Evolutionary conservation across 2,113 vertebrate genomes (phyloP).

Genomic region (Desmodus rotundus): DNA sequence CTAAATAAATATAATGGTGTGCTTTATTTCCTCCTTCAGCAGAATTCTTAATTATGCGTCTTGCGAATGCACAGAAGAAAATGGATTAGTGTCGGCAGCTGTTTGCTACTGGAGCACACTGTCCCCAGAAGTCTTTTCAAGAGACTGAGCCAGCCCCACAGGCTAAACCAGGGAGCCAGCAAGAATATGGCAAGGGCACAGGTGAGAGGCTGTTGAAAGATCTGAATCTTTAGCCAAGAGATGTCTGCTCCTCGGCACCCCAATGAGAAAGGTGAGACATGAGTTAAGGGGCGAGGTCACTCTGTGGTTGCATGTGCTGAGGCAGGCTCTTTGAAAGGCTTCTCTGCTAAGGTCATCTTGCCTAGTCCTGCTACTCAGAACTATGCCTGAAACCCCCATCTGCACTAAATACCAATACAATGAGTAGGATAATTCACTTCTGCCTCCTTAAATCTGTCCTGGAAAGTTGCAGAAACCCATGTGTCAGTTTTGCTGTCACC

Average conservation of each 20-base stretch:
- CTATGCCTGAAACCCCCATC: not conserved
- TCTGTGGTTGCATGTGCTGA: not conserved
- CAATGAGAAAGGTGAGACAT: not conserved
- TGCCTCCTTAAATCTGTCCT: not conserved
- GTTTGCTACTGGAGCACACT: not conserved
- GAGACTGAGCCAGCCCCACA: not conserved
- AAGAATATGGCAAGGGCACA: not conserved
- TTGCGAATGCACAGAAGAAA: conserved; percentile 48
- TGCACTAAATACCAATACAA: not conserved
- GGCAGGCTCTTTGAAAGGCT: not conserved
- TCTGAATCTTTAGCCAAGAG: not conserved
- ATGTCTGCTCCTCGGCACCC: not conserved
- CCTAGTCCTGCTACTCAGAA: not conserved
- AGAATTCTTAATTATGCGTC: conserved; percentile 63
- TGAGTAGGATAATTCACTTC: not conserved
- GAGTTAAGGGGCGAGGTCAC: not conserved
- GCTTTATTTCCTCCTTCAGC: conserved; percentile 57
- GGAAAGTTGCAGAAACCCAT: not conserved
- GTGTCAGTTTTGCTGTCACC: not conserved
- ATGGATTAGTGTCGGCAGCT: conserved; percentile 71
- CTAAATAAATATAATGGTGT: conserved; percentile 50
- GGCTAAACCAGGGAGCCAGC: not conserved
- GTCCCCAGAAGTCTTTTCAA: not conserved
- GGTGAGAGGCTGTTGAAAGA: not conserved
- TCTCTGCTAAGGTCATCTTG: not conserved